Percentiles rank a stretch among this genome's conserved stretches.
phyloP scores from a whole-genome alignment of 1,140 invertebrate species.

The Mercenaria mercenaria region DNA sequence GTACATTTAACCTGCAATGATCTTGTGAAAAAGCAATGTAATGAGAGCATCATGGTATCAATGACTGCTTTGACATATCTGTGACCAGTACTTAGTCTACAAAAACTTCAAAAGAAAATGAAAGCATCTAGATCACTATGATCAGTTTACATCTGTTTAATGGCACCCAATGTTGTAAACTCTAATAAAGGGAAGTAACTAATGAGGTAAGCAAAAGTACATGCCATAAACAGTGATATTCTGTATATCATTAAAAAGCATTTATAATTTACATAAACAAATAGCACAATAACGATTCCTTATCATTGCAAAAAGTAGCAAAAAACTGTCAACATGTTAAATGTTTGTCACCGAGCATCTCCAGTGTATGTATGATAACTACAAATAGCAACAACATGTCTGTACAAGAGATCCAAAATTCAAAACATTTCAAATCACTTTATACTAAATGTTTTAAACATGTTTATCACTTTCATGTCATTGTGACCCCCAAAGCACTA shows the following conservation, averaged over 20 bases:
- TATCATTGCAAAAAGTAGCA: not conserved
- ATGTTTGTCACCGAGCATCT: not conserved
- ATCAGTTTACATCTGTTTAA: not conserved
- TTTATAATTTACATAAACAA: not conserved
- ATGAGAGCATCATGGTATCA: too few species aligned
- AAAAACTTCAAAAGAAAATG: too few species aligned
- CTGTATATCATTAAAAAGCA: constrained; percentile 1
- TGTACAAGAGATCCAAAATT: constrained; percentile 22
- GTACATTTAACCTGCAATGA: too few species aligned
- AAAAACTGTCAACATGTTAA: not conserved
- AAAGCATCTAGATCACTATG: not conserved
- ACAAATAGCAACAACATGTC: not conserved
- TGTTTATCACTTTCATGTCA: not conserved
- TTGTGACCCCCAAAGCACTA: not conserved
- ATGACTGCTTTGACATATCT: too few species aligned
- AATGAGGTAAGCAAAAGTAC: not conserved
- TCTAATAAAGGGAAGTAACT: not conserved
- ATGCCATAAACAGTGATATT: not conserved
- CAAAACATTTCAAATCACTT: not conserved
- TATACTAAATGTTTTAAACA: not conserved
- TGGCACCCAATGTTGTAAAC: not conserved
- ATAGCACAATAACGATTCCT: constrained; percentile 9
- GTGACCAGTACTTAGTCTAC: too few species aligned
- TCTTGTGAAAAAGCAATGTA: too few species aligned
- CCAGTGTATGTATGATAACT: not conserved